These are phyloP conservation scores for Lutraria rhynchaena DNA, from an alignment of 1,140 invertebrate species.

Conservation along the genomic window DNA sequence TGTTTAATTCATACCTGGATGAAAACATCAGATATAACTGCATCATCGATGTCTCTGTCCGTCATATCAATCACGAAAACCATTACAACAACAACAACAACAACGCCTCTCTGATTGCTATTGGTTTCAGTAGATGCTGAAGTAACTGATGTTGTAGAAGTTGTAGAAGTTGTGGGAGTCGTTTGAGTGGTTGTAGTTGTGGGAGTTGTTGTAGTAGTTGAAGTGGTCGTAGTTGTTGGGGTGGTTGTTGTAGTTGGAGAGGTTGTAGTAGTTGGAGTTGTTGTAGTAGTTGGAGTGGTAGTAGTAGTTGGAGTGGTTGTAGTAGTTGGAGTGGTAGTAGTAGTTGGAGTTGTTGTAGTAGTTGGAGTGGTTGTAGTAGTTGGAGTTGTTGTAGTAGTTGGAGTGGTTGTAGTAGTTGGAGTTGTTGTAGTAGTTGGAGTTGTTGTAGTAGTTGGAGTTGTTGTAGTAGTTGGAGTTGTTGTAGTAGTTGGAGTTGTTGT, in stretches of 20 bases:
- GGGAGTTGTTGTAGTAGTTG: no score
- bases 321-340: conserved; percentile 9
- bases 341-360: conserved; percentile 21
- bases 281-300: conserved; percentile 11
- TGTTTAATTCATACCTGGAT: no score
- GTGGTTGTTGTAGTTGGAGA: conserved; percentile 1
- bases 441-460: neutral
- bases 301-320: conserved; percentile 2
- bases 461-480: neutral
- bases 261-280: conserved; percentile 25
- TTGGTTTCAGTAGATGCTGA: neutral
- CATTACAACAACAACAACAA: no score
- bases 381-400: neutral
- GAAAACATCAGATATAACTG: no score
- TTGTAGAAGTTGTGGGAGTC: neutral
- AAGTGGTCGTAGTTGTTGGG: conserved; percentile 1
- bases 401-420: neutral
- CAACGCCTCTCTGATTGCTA: no score
- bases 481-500: neutral
- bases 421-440: neutral
- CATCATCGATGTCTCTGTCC: no score
- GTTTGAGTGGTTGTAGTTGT: neutral
- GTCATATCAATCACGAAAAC: no score
- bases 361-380: neutral
- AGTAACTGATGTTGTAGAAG: neutral